phyloP scores from a whole-genome alignment of 2,797 vertebrate species.

The Falco novaeseelandiae region DNA sequence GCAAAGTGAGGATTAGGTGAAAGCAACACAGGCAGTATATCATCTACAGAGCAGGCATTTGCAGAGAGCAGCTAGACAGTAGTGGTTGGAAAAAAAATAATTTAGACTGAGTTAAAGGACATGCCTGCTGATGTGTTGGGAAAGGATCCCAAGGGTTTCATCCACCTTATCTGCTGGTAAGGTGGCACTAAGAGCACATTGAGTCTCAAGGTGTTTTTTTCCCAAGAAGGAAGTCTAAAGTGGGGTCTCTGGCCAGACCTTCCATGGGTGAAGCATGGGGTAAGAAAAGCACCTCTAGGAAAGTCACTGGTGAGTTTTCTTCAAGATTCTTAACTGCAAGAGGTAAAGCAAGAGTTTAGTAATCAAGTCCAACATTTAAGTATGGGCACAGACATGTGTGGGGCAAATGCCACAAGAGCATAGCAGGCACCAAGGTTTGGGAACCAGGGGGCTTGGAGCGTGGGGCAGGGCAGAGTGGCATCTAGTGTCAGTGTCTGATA shows the following conservation, averaged over 20 bases:
- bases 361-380: not conserved
- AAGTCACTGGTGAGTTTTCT: not conserved
- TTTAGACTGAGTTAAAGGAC: not conserved
- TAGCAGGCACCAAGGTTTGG: not conserved
- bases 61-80: not conserved
- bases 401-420: not conserved
- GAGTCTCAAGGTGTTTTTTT: not conserved
- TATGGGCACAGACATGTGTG: not conserved
- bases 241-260: not conserved
- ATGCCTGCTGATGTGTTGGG: not conserved
- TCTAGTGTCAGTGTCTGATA: not conserved
- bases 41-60: not conserved
- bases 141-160: not conserved
- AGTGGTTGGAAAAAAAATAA: rapidly evolving
- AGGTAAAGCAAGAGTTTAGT: not conserved
- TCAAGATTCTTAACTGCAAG: not conserved
- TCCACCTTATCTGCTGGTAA: not conserved
- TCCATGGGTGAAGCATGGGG: rapidly evolving
- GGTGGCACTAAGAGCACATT: not conserved
- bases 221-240: not conserved
- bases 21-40: not conserved
- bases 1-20: not conserved
- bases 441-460: rapidly evolving
- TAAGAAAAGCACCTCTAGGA: not conserved
- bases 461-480: not conserved